Base-by-base conservation (phyloP, 2,888 invertebrate genomes). In the Alviniconcha strummeri region DNA sequence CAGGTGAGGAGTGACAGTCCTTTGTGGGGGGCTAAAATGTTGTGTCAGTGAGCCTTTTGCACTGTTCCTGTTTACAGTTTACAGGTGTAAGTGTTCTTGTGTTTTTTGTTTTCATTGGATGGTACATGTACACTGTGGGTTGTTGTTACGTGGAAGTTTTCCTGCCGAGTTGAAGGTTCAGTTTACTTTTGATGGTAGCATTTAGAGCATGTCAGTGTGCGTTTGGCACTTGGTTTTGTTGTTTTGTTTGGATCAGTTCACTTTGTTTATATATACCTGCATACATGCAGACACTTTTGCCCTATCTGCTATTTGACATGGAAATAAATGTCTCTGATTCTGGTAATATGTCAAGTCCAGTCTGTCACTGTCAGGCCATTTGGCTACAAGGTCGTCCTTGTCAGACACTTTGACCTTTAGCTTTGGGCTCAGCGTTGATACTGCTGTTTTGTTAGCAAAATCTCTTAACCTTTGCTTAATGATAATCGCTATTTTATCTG, bases 1-100 rank as follows among this genome's bases (percentile, higher is more conserved):
- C 71, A 81, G 81, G 81, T 81, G 81, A 54, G 81, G 72, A 7
- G 36, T 36, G 36, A 36, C 69, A 56, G 54, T 67, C 56, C 57
- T 57, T 77, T 77, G 57, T 19, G 64, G 64, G 9, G 15, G 11
- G 64, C 64, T 64, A 15, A 15, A 69, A 4, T 52, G 72, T 52
- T 72, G 72, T 72, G 6, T 72, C 11, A 36, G 72, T 72, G 36
- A 72, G 36, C 72, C n/a, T 72, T 64, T 64, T 64, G 64, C 64
- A 13, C 15, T 64, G 64, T 36, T 36, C 3, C 15, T 64, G 64
- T 36, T 36, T 36, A 36, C 36, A 36, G 36, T 36, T 36, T 36
- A 36, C 36, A 36, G 36, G 36, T 36, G 64, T 64, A 13, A 9
- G 1, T 15, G 9, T 64, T 64, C 64, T 64, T 64, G 9, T 13